Evolutionary conservation across 2,797 vertebrate genomes (phyloP).

Genomic region (Novumbra hubbsi): DNA sequence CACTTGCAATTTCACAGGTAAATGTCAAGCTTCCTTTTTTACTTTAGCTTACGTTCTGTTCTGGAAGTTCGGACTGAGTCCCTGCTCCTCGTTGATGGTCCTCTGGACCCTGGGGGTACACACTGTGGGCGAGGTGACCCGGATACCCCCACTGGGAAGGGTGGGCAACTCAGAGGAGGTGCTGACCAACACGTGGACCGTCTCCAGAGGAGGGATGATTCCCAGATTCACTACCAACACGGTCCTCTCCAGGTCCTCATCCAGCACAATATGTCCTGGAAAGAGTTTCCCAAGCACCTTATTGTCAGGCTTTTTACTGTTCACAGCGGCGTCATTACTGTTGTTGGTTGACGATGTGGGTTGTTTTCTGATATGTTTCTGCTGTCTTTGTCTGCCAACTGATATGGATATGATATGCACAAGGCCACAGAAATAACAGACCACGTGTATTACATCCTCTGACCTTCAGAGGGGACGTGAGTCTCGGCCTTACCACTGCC

Average conservation of each 20-base stretch:
- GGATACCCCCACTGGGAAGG: constrained; percentile 84
- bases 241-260: constrained; percentile 89
- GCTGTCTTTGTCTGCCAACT: too few relatives aligned
- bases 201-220: constrained; percentile 86
- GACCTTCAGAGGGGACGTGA: neutral
- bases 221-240: constrained; percentile 92
- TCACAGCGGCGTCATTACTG: neutral
- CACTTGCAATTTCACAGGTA: neutral
- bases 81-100: constrained; percentile 73
- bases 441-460: neutral
- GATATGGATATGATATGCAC: too few relatives aligned
- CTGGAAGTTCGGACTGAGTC: constrained; percentile 73
- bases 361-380: too few relatives aligned
- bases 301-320: neutral
- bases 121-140: constrained; percentile 83
- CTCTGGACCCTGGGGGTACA: constrained; percentile 87
- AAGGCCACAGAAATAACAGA: neutral
- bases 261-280: constrained; percentile 82
- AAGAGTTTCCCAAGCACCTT: constrained; percentile 16
- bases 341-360: too few relatives aligned
- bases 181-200: constrained; percentile 86
- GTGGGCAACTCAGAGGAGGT: constrained; percentile 93
- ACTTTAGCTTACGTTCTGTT: constrained; percentile 73
- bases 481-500: constrained; percentile 73
- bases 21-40: neutral